phyloP scores from a whole-genome alignment of 2,113 vertebrate species.

The Solea solea region DNA sequence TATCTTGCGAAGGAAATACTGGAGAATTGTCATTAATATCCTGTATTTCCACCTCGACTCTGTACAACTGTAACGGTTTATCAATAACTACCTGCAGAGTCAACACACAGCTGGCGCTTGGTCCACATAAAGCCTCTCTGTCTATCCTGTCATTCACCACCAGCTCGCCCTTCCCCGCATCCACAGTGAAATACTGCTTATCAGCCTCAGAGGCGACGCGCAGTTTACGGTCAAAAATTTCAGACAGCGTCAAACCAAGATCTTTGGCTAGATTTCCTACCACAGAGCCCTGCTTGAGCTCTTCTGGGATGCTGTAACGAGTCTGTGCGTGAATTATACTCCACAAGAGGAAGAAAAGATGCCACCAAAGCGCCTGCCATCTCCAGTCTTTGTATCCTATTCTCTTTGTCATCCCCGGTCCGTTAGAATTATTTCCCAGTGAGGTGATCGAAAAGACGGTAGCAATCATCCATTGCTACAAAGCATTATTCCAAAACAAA shows the following conservation, averaged over 20 bases:
- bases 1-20: constrained; percentile 38
- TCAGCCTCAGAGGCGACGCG: constrained; percentile 80
- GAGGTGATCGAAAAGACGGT: not conserved
- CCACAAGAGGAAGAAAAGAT: constrained; percentile 70
- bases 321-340: constrained; percentile 73
- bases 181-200: constrained; percentile 65
- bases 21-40: constrained; percentile 88
- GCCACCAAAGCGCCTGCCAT: constrained; percentile 68
- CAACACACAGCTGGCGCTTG: constrained; percentile 72
- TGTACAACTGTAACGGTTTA: constrained; percentile 81
- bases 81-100: constrained; percentile 83
- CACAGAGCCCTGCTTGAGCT: constrained; percentile 76
- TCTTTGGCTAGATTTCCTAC: constrained; percentile 84
- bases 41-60: constrained; percentile 83
- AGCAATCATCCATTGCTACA: constrained; percentile 19
- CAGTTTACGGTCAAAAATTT: constrained; percentile 78
- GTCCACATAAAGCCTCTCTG: not conserved
- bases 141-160: not conserved
- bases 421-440: constrained; percentile 25
- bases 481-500: constrained; percentile 12
- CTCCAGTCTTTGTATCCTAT: constrained; percentile 57
- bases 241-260: constrained; percentile 79
- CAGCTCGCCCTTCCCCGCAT: not conserved
- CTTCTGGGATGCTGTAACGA: constrained; percentile 80
- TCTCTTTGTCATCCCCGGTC: constrained; percentile 65